A percentile compares a stretch with the other conserved stretches of the same genome.
phyloP scores from a whole-genome alignment of 2,113 vertebrate species.

The Synodontis membranacea region DNA sequence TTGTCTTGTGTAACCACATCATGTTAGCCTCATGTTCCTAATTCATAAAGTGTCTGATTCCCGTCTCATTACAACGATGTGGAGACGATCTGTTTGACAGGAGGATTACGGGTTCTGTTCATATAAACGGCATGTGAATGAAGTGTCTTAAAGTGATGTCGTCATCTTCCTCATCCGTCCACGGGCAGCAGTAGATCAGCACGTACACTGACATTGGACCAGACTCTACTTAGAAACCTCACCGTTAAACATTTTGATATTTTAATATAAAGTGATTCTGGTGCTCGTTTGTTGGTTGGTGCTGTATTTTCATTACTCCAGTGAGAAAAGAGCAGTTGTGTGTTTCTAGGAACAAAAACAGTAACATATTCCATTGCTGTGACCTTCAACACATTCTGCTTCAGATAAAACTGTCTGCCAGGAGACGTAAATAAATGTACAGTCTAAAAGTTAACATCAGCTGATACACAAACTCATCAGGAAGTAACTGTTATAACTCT shows the following conservation, averaged over 20 bases:
- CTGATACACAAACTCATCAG: background rate
- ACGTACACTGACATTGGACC: too few relatives aligned
- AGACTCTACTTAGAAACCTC: background rate
- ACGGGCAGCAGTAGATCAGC: background rate
- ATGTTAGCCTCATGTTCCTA: background rate
- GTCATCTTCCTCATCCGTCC: background rate
- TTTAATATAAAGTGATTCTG: background rate
- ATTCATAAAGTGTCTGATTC: background rate
- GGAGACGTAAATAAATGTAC: background rate
- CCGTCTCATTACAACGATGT: background rate
- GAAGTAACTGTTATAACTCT: conserved; percentile 21
- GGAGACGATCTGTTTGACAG: background rate
- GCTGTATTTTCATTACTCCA: background rate
- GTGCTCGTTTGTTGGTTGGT: background rate
- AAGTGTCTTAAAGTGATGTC: background rate
- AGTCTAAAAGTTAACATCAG: background rate
- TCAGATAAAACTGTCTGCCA: background rate
- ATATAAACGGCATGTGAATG: conserved; percentile 7
- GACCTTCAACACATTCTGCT: background rate
- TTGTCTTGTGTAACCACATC: too few relatives aligned
- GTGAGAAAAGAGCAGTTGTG: background rate
- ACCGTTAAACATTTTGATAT: background rate
- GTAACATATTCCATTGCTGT: background rate
- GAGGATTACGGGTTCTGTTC: background rate
- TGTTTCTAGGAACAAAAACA: background rate